phyloP scores from a whole-genome alignment of 2,888 invertebrate species.

The Ochropacha duplaris region DNA sequence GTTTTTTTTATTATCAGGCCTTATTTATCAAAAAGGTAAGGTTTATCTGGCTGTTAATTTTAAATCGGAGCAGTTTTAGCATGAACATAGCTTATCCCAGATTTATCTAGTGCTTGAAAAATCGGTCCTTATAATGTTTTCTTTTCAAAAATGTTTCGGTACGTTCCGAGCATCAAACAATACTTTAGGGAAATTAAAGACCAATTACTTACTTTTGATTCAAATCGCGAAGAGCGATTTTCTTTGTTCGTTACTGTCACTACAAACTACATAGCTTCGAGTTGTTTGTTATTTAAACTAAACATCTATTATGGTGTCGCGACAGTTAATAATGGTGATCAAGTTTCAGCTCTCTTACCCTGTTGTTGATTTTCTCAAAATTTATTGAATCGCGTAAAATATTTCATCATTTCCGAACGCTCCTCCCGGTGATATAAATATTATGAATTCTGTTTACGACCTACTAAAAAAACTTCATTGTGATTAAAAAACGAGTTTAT shows the following conservation, averaged over 20 bases:
- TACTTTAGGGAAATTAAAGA: neutral
- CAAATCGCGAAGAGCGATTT: neutral
- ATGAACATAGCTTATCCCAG: no score
- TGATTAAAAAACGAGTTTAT: neutral
- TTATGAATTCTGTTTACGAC: neutral
- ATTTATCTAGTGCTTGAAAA: neutral
- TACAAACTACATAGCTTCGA: constrained; percentile 4
- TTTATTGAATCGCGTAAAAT: neutral
- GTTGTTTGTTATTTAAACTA: neutral
- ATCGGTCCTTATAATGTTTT: neutral
- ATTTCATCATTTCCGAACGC: neutral
- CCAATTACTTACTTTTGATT: neutral
- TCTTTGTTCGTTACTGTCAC: constrained; percentile 30
- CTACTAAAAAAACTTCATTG: neutral
- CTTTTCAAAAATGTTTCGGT: neutral
- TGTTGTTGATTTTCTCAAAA: neutral
- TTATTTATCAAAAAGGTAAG: no score
- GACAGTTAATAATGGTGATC: constrained; percentile 38
- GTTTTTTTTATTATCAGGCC: no score
- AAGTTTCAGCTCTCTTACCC: constrained; percentile 20
- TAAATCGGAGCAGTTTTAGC: no score
- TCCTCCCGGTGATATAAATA: neutral
- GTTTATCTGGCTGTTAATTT: no score
- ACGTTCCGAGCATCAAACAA: neutral
- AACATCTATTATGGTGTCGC: constrained; percentile 12